Conservation (phyloP, 30 jellyfish, hydroid and myxozoan genomes). For the Rhopilema esculentum region DNA sequence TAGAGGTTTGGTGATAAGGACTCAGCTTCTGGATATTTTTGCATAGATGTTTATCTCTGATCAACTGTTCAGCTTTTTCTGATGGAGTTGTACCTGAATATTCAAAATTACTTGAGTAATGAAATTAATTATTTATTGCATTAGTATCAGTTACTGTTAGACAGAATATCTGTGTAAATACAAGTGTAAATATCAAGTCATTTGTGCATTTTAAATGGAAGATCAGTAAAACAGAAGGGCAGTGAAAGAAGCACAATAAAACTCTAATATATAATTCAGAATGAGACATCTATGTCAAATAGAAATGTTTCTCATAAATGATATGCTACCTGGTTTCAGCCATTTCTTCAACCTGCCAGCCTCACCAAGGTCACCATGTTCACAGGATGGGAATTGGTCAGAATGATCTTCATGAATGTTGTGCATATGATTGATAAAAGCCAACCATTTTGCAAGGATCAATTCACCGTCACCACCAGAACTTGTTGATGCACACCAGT, state of each 20-base stretch:
- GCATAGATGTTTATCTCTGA: not conserved
- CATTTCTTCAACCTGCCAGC: constrained; percentile 13
- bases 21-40: not conserved
- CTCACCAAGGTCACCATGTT: constrained; percentile 22
- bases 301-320: not conserved
- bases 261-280: not conserved
- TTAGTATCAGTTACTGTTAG: not conserved
- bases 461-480: constrained; percentile 7
- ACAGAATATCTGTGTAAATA: not conserved
- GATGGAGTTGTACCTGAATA: not conserved
- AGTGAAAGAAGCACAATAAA: not conserved
- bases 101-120: not conserved
- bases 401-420: not conserved
- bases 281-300: not conserved
- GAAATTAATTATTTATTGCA: not conserved
- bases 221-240: not conserved
- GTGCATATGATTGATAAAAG: not conserved
- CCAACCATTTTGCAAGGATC: constrained; percentile 16
- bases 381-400: constrained; percentile 14
- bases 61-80: not conserved
- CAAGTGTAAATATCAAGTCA: not conserved
- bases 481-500: constrained; percentile 19
- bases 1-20: not conserved
- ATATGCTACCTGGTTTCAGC: not conserved
- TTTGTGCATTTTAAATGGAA: not conserved